These are phyloP conservation scores for Lasiurus cinereus DNA, from an alignment of 2,113 vertebrate species.

Conservation along the genomic window DNA sequence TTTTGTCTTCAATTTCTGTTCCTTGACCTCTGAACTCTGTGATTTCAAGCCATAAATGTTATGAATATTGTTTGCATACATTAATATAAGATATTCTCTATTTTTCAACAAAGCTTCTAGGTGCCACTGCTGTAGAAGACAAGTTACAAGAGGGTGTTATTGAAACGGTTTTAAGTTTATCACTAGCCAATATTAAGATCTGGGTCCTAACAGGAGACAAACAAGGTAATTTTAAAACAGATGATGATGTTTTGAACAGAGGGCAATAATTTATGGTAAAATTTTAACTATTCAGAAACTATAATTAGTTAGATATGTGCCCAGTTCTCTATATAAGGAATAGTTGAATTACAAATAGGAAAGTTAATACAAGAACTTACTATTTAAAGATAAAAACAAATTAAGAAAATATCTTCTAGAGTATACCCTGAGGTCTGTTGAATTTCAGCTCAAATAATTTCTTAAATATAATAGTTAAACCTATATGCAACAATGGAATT, in stretches of 20 bases:
- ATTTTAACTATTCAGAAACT: constrained; percentile 39
- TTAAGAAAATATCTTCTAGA: background rate
- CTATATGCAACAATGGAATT: background rate
- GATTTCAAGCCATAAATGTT: background rate
- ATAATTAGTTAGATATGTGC: constrained; percentile 7
- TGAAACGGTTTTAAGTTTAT: constrained; percentile 90
- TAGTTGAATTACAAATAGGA: background rate
- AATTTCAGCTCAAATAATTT: background rate
- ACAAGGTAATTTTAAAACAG: constrained; percentile 87
- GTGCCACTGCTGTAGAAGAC: constrained; percentile 93
- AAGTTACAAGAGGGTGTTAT: constrained; percentile 93
- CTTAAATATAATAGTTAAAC: constrained; percentile 1
- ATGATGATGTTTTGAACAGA: constrained; percentile 34
- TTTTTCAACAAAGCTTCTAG: constrained; percentile 89
- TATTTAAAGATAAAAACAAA: constrained; percentile 47
- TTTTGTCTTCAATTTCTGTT: background rate
- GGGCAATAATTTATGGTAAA: background rate
- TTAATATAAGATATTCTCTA: constrained; percentile 46
- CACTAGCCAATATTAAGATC: constrained; percentile 92
- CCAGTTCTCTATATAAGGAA: background rate
- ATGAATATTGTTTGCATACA: background rate
- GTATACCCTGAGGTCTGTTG: background rate
- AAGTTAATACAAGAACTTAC: background rate
- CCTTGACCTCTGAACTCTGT: background rate
- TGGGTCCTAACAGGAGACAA: constrained; percentile 95